These are phyloP conservation scores for Megaceryle alcyon DNA, from an alignment of 2,797 vertebrate species.

Conservation along the genomic window DNA sequence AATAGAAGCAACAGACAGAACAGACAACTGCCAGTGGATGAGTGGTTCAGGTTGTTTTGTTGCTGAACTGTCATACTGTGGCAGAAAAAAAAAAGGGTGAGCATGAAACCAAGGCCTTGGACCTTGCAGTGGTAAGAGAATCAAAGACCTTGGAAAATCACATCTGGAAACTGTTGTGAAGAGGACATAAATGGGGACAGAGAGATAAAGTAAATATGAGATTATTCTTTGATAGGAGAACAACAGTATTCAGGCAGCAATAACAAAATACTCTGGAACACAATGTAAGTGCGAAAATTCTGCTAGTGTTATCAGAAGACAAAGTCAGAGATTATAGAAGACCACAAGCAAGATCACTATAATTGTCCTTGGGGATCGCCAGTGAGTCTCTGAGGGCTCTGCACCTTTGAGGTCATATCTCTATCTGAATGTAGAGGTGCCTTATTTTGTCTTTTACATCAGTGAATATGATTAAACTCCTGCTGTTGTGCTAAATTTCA, in stretches of 20 bases:
- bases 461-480: constrained; percentile 80
- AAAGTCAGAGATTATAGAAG: neutral
- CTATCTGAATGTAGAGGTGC: constrained; percentile 73
- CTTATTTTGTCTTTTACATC: constrained; percentile 80
- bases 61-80: neutral
- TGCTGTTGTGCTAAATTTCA: constrained; percentile 81
- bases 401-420: constrained; percentile 70
- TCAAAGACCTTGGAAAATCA: constrained; percentile 17
- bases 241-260: neutral
- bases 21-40: neutral
- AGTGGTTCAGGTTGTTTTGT: neutral
- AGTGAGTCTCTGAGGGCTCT: constrained; percentile 40
- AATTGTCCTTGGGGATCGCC: constrained; percentile 36
- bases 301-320: neutral
- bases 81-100: neutral
- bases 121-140: neutral
- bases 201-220: neutral
- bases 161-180: neutral
- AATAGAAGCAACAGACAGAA: constrained; percentile 57
- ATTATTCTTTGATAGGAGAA: constrained; percentile 30
- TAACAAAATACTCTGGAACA: neutral
- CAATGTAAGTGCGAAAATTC: neutral
- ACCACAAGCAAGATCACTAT: neutral
- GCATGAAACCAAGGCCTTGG: neutral
- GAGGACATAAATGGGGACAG: neutral